Base-by-base conservation (phyloP, 2,113 vertebrate species). In the Acrocephalus kingi region DNA sequence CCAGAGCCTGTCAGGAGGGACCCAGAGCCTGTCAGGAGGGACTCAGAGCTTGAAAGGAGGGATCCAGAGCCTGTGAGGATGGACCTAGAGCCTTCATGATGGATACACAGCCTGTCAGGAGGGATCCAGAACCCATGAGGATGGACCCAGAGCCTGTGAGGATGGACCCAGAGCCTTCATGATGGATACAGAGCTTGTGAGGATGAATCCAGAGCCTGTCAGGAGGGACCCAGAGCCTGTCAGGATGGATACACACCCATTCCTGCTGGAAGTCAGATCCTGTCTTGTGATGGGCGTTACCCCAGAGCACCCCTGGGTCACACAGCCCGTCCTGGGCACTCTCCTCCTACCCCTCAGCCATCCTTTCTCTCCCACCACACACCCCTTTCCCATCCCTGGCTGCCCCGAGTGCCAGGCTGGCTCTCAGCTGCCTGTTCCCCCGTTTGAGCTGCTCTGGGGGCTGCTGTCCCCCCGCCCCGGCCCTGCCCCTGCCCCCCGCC, bases 251-350 rank as follows among this genome's bases (percentile, higher is more conserved):
- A 6, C 39, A 35, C 13, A 10, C 7, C 2, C 1, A 41, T 61
- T 67, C 48, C 18, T 2, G 5, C 58, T 23, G 21, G 6, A 35
- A 52, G 28, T 9, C 85, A 43, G 43, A 48, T 1, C 3, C 39
- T 39, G 66, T 43, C 24, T 13, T 4, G 30, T 1, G 1, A 43
- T 0, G 2, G 62, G 25, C 0, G 0, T 20, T 3, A n/a, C 24
- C 5, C 48, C 86, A 6, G 37, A 77, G 56, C 58, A 61, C 9
- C 87, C 59, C 62, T 39, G 0, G 0, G 27, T 5, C 6, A 10
- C 45, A 21, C 28, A 6, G 25, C 6, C 22, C 7, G 15, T 16
- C n/a, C 77, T 2, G 3, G 23, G 31, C 27, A 43, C 54, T 67
- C 72, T 31, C 51, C 43, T 66, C 46, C 77, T 2, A 23, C 63